A percentile compares a stretch with the other conserved stretches of the same genome.
Evolutionary conservation across 1,140 invertebrate genomes (phyloP).

Genomic region (Lepidurus couesii): DNA sequence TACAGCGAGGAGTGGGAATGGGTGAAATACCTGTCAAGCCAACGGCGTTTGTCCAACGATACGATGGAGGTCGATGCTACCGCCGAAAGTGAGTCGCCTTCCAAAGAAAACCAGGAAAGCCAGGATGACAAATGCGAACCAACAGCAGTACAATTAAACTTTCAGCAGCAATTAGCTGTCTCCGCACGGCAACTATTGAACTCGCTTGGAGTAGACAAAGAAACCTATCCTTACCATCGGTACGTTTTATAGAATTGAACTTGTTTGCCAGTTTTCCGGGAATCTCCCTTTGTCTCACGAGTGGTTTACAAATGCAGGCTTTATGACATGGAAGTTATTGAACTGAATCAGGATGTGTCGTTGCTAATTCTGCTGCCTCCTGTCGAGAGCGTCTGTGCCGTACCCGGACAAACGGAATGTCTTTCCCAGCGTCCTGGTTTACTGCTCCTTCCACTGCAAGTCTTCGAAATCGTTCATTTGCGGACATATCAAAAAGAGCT

Average conservation of each 20-base stretch:
- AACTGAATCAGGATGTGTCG: constrained; percentile 78
- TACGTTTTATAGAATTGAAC: neutral
- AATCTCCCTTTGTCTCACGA: neutral
- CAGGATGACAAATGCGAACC: constrained; percentile 25
- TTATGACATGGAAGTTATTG: constrained; percentile 87
- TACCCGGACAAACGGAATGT: constrained; percentile 67
- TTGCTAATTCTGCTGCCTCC: constrained; percentile 85
- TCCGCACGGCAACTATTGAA: constrained; percentile 42
- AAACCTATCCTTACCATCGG: constrained; percentile 33
- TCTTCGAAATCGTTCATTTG: constrained; percentile 84
- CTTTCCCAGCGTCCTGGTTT: constrained; percentile 72
- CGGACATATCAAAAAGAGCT: constrained; percentile 83
- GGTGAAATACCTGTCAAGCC: constrained; percentile 44
- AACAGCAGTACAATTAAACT: constrained; percentile 40
- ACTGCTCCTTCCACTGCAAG: constrained; percentile 75
- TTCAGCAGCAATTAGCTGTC: constrained; percentile 41
- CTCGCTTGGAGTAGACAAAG: constrained; percentile 39
- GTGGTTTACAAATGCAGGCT: constrained; percentile 50
- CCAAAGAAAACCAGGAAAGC: constrained; percentile 1
- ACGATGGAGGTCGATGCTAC: constrained; percentile 26
- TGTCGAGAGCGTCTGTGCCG: constrained; percentile 79
- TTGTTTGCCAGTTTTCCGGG: neutral
- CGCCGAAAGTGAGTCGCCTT: neutral
- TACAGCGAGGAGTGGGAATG: constrained; percentile 83
- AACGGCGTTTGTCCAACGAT: constrained; percentile 9